phyloP scores from a whole-genome alignment of 2,888 invertebrate species.

The Dermolepida albohirtum region DNA sequence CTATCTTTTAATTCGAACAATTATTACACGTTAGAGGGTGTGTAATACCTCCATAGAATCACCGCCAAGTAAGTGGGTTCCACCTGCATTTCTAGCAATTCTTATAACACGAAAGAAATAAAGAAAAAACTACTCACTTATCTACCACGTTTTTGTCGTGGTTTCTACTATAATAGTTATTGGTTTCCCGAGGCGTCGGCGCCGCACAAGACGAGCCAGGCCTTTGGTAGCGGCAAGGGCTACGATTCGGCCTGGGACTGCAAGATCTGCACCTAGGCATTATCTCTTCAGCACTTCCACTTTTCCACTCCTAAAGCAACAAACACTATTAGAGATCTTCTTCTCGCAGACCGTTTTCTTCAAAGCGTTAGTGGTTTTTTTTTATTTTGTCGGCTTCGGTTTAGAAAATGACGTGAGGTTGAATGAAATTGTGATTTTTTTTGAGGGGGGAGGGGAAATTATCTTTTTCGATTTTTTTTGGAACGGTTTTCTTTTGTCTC shows the following conservation, averaged over 20 bases:
- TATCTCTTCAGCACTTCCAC: not conserved
- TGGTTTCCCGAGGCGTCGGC: constrained; percentile 58
- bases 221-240: constrained; percentile 38
- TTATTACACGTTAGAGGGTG: too few relatives aligned
- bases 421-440: not conserved
- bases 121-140: constrained; percentile 32
- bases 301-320: not conserved
- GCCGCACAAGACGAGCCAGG: constrained; percentile 47
- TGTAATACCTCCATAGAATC: too few relatives aligned
- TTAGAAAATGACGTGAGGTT: not conserved
- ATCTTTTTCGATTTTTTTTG: not conserved
- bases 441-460: too few relatives aligned
- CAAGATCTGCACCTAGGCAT: constrained; percentile 44
- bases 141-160: constrained; percentile 46
- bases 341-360: not conserved
- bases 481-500: not conserved
- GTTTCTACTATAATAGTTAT: constrained; percentile 59
- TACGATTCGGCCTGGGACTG: constrained; percentile 41
- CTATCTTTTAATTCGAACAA: too few relatives aligned
- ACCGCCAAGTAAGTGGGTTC: too few relatives aligned
- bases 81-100: too few relatives aligned
- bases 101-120: too few relatives aligned
- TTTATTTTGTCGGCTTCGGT: constrained; percentile 7
- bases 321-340: constrained; percentile 1
- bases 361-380: constrained; percentile 1